Percentiles rank a stretch among this genome's conserved stretches.
These are phyloP conservation scores for Benthosema pterotum DNA, from an alignment of 2,797 vertebrate genomes.

Conservation along the genomic window DNA sequence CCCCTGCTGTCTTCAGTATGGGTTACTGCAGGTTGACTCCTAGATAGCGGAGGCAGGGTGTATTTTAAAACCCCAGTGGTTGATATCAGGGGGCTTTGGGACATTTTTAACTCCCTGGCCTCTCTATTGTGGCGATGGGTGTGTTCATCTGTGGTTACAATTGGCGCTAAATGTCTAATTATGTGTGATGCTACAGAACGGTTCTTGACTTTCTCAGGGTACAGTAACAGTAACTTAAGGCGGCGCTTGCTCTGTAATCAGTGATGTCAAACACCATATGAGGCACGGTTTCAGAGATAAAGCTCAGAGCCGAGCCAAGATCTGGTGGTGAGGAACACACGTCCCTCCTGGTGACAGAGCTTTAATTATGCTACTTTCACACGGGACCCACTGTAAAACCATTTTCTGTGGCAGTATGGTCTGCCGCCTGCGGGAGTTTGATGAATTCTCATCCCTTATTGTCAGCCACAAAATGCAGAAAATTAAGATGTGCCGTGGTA, in stretches of 20 bases:
- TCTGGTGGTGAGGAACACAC: slow-evolving; percentile 23
- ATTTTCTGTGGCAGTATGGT: slow-evolving; percentile 29
- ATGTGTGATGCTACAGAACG: slow-evolving; percentile 49
- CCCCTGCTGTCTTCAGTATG: slow-evolving; percentile 33
- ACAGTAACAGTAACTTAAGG: slow-evolving; percentile 67
- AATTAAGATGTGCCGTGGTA: slow-evolving; percentile 9
- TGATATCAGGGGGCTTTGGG: slow-evolving; percentile 50
- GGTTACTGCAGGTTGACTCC: slow-evolving; percentile 53
- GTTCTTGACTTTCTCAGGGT: slow-evolving; percentile 73
- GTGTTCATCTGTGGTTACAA: slow-evolving; percentile 70
- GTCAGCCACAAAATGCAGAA: not conserved
- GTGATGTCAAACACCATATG: slow-evolving; percentile 63
- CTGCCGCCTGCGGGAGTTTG: slow-evolving; percentile 36
- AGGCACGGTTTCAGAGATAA: slow-evolving; percentile 50
- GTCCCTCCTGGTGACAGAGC: slow-evolving; percentile 27
- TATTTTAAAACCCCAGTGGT: slow-evolving; percentile 40
- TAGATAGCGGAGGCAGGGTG: slow-evolving; percentile 43
- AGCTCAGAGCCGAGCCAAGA: slow-evolving; percentile 28
- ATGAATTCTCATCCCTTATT: not conserved
- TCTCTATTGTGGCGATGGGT: slow-evolving; percentile 75
- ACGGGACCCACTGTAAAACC: slow-evolving; percentile 21
- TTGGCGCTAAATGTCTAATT: slow-evolving; percentile 80
- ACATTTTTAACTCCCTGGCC: slow-evolving; percentile 67
- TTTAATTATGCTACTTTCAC: slow-evolving; percentile 58
- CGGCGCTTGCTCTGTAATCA: slow-evolving; percentile 77